phyloP scores from a whole-genome alignment of 2,113 vertebrate species.

The Grus americana region DNA sequence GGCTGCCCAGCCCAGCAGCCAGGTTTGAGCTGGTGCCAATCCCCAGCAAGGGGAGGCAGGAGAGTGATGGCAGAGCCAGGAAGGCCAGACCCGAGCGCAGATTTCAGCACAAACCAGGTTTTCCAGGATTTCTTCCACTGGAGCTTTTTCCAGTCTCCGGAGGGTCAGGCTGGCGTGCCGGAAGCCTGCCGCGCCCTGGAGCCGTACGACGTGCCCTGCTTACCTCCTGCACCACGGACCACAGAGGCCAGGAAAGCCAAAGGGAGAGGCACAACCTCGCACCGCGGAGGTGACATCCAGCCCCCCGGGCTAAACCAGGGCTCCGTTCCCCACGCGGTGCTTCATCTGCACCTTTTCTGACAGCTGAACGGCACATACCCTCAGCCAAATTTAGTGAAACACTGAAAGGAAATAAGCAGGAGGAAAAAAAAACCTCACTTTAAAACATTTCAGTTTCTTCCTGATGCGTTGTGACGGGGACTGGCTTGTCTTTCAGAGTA shows the following conservation, averaged over 20 bases:
- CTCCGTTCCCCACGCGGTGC: accelerated
- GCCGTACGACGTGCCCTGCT: accelerated
- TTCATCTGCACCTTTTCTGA: accelerated
- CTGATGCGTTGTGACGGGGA: not conserved
- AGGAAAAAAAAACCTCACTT: not conserved
- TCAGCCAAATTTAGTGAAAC: not conserved
- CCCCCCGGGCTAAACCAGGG: accelerated
- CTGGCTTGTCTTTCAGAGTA: not conserved
- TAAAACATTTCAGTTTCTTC: not conserved
- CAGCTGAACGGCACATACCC: not conserved
- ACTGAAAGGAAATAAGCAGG: not conserved
- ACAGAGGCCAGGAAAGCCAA: not conserved
- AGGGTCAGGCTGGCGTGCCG: not conserved
- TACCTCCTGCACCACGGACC: not conserved
- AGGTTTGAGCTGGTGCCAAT: not conserved
- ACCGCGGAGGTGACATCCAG: accelerated
- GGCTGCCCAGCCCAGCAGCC: not conserved
- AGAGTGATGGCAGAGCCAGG: not conserved
- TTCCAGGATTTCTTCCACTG: not conserved
- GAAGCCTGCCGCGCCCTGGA: not conserved
- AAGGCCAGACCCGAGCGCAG: not conserved
- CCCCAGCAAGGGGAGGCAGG: not conserved
- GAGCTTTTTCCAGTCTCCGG: not conserved
- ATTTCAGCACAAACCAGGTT: not conserved
- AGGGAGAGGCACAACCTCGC: not conserved